These are phyloP conservation scores for Zonitis immaculata DNA, from an alignment of 2,888 invertebrate species.

Conservation along the genomic window DNA sequence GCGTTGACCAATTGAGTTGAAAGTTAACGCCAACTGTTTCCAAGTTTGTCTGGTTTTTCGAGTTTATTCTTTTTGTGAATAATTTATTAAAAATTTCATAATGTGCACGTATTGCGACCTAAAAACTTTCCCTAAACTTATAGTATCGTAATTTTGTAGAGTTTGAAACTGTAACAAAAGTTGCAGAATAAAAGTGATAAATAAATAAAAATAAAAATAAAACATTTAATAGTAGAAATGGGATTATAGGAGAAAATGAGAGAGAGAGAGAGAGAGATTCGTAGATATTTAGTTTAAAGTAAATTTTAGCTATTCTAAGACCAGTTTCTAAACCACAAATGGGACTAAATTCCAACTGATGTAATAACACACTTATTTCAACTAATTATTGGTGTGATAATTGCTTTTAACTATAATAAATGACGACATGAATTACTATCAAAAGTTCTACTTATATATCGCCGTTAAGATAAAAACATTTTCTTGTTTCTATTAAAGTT, in stretches of 20 bases:
- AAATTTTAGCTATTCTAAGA: neutral
- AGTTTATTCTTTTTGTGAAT: neutral
- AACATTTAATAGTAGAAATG: neutral
- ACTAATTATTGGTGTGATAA: neutral
- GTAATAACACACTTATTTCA: neutral
- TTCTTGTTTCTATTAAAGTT: neutral
- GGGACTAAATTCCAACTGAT: neutral
- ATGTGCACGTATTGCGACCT: neutral
- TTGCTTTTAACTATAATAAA: neutral
- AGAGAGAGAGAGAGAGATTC: no score
- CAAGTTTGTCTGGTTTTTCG: neutral
- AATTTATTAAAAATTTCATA: neutral
- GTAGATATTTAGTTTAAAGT: no score
- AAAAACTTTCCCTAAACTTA: neutral
- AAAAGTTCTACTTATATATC: neutral
- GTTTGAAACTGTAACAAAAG: neutral
- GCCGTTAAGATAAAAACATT: neutral
- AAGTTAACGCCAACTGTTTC: neutral
- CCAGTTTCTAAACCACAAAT: neutral
- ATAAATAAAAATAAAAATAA: neutral
- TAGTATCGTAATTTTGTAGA: neutral
- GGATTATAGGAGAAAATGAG: neutral
- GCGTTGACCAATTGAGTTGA: neutral
- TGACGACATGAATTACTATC: neutral
- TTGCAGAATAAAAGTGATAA: neutral